Base-by-base conservation (phyloP, 2,113 vertebrate species). In the Leptobrachium ailaonicum region DNA sequence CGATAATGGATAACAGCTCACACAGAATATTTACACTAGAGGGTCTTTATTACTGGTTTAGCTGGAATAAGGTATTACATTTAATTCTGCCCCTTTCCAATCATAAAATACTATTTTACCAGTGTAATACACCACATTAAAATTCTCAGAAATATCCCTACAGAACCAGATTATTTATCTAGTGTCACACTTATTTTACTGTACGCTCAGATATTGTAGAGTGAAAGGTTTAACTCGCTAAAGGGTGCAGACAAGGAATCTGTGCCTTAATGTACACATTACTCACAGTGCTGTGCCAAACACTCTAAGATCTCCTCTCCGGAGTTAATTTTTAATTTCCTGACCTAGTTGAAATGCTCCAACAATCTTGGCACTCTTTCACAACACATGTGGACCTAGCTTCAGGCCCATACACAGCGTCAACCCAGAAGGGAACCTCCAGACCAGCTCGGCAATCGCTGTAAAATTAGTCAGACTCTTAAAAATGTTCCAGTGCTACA, bases 271-370 rank as follows among this genome's bases (percentile, higher is more conserved):
- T 50, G 82, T 87, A 87, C 85, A 87, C 9, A 78, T 76, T 63
- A 82, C 41, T 85, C 82, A 83, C 87, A 87, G 82, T 62, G 71
- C 77, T 64, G 42, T 87, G 84, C 82, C 83, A 85, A 87, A 86
- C 73, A 84, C 63, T 77, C 20, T 83, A 84, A 71, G 76, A 85
- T 86, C 84, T 84, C 83, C 85, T 87, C 90, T 90, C 85, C 87
- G 89, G 86, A 89, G 85, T 89, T 89, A 89, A 91, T 87, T 89
- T 90, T 90, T 89, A 88, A 90, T 89, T 92, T 92, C 88, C 90
- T 88, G 88, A 88, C 85, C 88, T 85, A 56, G 58, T 71, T 87
- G 87, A 84, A 85, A 82, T 85, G 82, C 87, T 88, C 85, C 83
- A 86, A 84, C 77, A 80, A 79, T 42, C 84, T 86, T 88, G 86